Conservation (phyloP, 2,888 invertebrate genomes). For the Oscheius myriophilus region DNA sequence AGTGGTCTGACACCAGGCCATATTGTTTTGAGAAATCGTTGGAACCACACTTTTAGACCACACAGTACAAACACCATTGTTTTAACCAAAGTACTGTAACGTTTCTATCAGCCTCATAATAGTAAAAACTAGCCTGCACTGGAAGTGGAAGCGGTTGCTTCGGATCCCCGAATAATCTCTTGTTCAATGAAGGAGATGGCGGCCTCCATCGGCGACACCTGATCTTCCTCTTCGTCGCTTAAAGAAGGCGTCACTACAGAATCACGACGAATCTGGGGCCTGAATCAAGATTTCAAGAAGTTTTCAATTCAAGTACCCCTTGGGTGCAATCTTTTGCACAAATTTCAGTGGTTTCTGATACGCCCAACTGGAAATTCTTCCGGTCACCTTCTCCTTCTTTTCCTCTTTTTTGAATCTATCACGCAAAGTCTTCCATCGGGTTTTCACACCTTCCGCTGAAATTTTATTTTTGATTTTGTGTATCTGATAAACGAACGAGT, state of each 20-base stretch:
- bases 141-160: constrained; percentile 34
- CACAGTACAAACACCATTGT: too few relatives aligned
- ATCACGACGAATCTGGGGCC: not conserved
- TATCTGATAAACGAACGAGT: constrained; percentile 25
- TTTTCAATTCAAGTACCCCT: not conserved
- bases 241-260: constrained; percentile 9
- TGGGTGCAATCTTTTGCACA: constrained; percentile 43
- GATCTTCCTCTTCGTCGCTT: constrained; percentile 34
- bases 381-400: constrained; percentile 44
- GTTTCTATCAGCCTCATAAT: too few relatives aligned
- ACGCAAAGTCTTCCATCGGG: constrained; percentile 64
- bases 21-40: not conserved
- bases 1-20: too few relatives aligned
- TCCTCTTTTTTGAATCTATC: constrained; percentile 64
- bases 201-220: constrained; percentile 49
- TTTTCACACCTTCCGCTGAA: constrained; percentile 52
- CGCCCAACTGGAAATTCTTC: constrained; percentile 48
- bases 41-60: too few relatives aligned
- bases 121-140: too few relatives aligned
- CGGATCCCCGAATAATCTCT: constrained; percentile 33
- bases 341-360: constrained; percentile 48
- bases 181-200: constrained; percentile 49
- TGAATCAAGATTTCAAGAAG: constrained; percentile 11
- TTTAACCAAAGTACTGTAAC: constrained; percentile 8
- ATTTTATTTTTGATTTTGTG: not conserved